Percentiles rank a stretch among this genome's conserved stretches.
phyloP scores from a whole-genome alignment of 2,113 vertebrate species.

The Oreocharis arfaki region DNA sequence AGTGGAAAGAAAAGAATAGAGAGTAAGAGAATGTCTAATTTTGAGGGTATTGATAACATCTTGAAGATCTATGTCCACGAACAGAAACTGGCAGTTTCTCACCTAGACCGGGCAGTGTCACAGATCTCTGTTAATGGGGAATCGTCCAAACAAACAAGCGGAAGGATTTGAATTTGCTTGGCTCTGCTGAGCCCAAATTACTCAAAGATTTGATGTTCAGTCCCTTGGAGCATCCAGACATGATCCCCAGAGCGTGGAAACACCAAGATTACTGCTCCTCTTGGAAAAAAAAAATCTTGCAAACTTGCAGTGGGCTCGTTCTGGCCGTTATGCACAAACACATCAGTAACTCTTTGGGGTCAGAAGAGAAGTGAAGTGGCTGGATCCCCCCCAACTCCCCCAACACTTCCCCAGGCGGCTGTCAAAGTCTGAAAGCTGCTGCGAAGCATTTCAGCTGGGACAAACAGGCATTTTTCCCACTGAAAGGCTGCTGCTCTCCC shows the following conservation, averaged over 20 bases:
- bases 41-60: neutral
- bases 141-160: neutral
- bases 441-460: neutral
- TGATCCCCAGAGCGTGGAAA: neutral
- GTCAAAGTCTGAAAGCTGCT: neutral
- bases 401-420: fast-evolving
- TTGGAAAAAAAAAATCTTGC: neutral
- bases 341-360: neutral
- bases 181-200: neutral
- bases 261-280: neutral
- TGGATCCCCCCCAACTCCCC: neutral
- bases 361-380: neutral
- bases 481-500: neutral
- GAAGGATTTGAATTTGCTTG: neutral
- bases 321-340: fast-evolving
- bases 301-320: fast-evolving
- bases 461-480: neutral
- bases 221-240: fast-evolving
- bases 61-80: neutral
- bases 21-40: neutral
- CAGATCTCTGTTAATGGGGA: fast-evolving
- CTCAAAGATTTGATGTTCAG: neutral
- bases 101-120: neutral
- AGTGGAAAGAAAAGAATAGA: neutral
- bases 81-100: neutral